A percentile compares a stretch with the other conserved stretches of the same genome.
Conservation (phyloP, 2,888 invertebrate genomes). For the Blastobasis adustella region DNA sequence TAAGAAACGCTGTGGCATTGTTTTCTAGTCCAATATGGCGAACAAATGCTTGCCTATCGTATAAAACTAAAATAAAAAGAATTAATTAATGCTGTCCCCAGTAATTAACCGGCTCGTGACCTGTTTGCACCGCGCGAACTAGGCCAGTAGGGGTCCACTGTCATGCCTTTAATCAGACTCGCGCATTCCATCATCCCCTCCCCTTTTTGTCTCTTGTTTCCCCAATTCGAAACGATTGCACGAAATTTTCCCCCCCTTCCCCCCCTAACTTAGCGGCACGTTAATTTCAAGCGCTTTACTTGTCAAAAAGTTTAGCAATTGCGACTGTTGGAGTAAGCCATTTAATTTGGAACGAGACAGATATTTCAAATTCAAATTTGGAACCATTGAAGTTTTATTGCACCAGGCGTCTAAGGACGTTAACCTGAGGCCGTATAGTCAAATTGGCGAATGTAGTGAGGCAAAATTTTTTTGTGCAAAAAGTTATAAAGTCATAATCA, state of each 20-base stretch:
- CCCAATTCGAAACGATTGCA: slow-evolving; percentile 20
- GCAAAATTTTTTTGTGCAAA: slow-evolving; percentile 10
- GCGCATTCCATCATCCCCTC: background rate
- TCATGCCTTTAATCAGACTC: no score
- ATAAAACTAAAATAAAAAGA: no score
- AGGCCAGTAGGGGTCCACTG: no score
- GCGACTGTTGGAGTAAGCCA: slow-evolving; percentile 36
- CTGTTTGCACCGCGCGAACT: no score
- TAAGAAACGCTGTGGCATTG: no score
- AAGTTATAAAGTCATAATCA: slow-evolving; percentile 24
- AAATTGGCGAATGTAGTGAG: no score
- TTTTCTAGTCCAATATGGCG: no score
- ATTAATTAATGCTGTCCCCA: no score
- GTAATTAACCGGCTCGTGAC: no score
- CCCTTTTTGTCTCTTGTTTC: slow-evolving; percentile 14
- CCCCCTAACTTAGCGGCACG: slow-evolving; percentile 29
- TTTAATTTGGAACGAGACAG: slow-evolving; percentile 22
- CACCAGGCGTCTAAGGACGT: no score
- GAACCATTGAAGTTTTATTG: slow-evolving; percentile 41
- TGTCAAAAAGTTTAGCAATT: slow-evolving; percentile 54
- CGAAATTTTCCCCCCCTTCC: slow-evolving; percentile 18
- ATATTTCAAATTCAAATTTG: slow-evolving; percentile 45
- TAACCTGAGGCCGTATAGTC: no score
- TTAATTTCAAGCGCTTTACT: slow-evolving; percentile 49
- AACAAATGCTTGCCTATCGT: no score